Evolutionary conservation across 2,113 vertebrate species (phyloP).

Genomic region (Eolophus roseicapilla): DNA sequence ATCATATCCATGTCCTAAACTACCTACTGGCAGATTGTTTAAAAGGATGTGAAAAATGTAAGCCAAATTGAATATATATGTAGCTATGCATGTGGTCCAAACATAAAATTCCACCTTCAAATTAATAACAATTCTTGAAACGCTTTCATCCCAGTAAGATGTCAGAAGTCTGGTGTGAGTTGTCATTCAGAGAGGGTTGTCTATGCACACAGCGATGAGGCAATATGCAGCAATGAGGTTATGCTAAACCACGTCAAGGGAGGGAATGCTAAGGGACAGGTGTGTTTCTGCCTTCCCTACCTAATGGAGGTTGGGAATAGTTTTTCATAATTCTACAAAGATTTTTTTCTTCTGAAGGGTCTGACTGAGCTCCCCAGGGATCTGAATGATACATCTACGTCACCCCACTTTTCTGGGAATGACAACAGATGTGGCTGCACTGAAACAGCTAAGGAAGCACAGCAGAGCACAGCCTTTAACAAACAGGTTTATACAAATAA

Average conservation of each 20-base stretch:
- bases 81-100: neutral
- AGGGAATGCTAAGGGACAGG: neutral
- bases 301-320: fast-evolving
- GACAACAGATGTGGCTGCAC: neutral
- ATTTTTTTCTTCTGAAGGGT: neutral
- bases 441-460: neutral
- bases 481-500: neutral
- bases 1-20: neutral
- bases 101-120: neutral
- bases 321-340: neutral
- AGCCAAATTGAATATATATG: neutral
- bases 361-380: neutral
- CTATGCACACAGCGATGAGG: neutral
- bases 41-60: neutral
- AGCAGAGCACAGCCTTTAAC: neutral
- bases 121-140: neutral
- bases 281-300: neutral
- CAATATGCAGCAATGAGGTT: neutral
- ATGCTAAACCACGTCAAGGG: fast-evolving
- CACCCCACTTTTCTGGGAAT: neutral
- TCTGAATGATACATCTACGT: neutral
- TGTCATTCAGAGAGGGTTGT: neutral
- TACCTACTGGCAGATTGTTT: neutral
- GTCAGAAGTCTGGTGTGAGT: neutral
- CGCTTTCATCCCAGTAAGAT: neutral